Evolutionary conservation across 2,888 invertebrate species (phyloP).

Genomic region (Apeira syringaria): DNA sequence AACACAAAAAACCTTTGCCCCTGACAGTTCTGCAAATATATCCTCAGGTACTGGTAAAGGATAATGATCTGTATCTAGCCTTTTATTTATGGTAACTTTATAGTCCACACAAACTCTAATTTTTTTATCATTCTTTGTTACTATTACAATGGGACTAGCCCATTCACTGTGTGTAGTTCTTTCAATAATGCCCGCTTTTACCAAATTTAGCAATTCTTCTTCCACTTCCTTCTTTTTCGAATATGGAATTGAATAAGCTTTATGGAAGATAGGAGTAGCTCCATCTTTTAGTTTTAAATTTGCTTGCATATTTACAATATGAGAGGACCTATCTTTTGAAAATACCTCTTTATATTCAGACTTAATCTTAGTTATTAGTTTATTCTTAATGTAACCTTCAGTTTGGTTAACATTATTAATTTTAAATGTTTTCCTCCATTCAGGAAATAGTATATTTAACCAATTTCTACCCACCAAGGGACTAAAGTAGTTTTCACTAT

Average conservation of each 20-base stretch:
- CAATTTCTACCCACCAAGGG: not conserved
- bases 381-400: not conserved
- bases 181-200: not conserved
- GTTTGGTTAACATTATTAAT: not conserved
- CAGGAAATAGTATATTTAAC: not conserved
- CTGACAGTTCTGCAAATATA: not conserved
- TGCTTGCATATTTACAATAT: not conserved
- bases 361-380: not conserved
- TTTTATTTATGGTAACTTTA: slow-evolving; percentile 19
- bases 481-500: not conserved
- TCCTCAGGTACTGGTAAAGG: not conserved
- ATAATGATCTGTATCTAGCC: slow-evolving; percentile 17
- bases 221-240: not conserved
- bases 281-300: slow-evolving; percentile 1
- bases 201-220: not conserved
- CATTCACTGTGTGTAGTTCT: not conserved
- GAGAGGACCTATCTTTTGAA: not conserved
- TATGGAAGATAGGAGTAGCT: not conserved
- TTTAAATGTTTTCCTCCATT: no score
- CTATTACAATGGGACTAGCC: slow-evolving; percentile 10
- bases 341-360: not conserved
- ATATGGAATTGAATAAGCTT: not conserved
- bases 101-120: slow-evolving; percentile 22
- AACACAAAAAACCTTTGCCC: not conserved
- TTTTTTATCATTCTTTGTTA: slow-evolving; percentile 1